Base-by-base conservation (phyloP, 2,888 invertebrate genomes). In the Anoplius nigerrimus region DNA sequence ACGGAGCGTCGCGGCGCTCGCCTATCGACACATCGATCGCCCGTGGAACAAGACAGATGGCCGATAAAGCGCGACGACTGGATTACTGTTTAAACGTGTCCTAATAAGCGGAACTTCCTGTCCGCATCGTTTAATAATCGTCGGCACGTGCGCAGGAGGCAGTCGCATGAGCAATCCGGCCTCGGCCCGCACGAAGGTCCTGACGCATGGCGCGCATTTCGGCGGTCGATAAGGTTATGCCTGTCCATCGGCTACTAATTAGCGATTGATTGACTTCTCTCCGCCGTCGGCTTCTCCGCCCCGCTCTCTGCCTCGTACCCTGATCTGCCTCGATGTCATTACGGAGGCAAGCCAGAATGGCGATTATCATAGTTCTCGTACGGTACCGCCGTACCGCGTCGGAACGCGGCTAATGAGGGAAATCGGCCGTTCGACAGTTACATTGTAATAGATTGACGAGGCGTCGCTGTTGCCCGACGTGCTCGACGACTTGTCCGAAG, bases 191-290 rank as follows among this genome's bases (percentile, higher is more conserved):
- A 71, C 71, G 77, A 74, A 64, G 48, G 61, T 46, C 62, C 71
- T 57, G 56, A 62, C 62, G 63, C 69, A 68, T 71, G 60, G 73
- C 61, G 74, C 46, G 70, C 70, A 69, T 79, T 79, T 76, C 69
- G 66, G 62, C 68, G 42, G 68, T 69, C 69, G 72, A 66, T 73
- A 79, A 79, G 75, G 75, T 79, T 76, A 78, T 76, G 76, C 63
- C 68, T 66, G 71, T 73, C 72, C 74, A 76, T 72, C 66, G 71
- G 76, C 74, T 75, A 72, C 73, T 82, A 81, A 82, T 82, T 82
- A 80, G 66, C 73, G 71, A 79, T 77, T 78, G 79, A 82, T 79
- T 79, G 76, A 73, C 80, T 73, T 64, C 73, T 34, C 34, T 34
- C 34, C 11, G 11, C 34, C 34, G 34, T 13, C 34, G 34, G 34